Evolutionary conservation across 23 tunicate genomes (phyloP).

Genomic region (Botrylloides violaceus): DNA sequence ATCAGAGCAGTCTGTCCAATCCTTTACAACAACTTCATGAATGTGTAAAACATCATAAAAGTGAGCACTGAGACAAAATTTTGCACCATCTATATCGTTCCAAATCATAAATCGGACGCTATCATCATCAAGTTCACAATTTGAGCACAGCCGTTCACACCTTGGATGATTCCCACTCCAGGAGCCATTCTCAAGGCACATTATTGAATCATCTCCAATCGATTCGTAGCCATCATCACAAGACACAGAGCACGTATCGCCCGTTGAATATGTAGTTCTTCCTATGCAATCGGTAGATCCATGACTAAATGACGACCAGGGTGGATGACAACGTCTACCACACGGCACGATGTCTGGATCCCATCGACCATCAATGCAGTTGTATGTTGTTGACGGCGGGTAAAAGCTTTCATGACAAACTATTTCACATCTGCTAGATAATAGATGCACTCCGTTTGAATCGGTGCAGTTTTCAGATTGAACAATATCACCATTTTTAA

Average conservation of each 20-base stretch:
- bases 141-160: constrained; percentile 21
- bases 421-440: constrained; percentile 14
- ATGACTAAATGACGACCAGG: constrained; percentile 3
- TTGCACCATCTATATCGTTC: constrained; percentile 11
- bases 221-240: constrained; percentile 15
- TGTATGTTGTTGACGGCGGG: background rate
- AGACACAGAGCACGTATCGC: constrained; percentile 4
- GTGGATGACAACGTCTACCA: constrained; percentile 5
- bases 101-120: background rate
- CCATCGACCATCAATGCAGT: constrained; percentile 28
- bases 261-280: background rate
- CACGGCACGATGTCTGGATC: constrained; percentile 8
- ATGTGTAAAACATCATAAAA: too few species aligned
- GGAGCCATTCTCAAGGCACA: constrained; percentile 16
- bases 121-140: background rate
- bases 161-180: constrained; percentile 17
- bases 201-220: background rate
- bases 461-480: constrained; percentile 1
- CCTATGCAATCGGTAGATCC: constrained; percentile 12
- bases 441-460: constrained; percentile 8
- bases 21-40: too few species aligned
- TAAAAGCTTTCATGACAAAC: constrained; percentile 28
- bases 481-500: background rate
- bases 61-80: too few species aligned
- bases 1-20: too few species aligned